A percentile compares a stretch with the other conserved stretches of the same genome.
Conservation (phyloP, 2,113 vertebrate species). For the Dromaius novaehollandiae region DNA sequence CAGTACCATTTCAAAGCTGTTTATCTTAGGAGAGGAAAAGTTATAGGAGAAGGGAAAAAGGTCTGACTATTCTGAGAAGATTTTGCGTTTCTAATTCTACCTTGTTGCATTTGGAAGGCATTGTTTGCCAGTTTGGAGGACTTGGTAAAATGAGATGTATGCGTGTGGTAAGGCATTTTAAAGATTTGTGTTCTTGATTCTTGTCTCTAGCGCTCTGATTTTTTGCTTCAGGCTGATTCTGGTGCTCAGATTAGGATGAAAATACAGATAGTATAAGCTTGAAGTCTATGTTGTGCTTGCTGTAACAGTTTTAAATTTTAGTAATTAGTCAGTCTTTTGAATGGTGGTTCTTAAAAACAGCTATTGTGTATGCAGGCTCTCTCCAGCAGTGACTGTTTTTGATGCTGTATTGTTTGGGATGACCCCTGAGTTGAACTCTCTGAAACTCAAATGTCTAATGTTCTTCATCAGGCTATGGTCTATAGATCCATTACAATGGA, state of each 20-base stretch:
- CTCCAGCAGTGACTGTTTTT: constrained; percentile 71
- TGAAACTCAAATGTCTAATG: constrained; percentile 65
- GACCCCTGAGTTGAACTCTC: constrained; percentile 64
- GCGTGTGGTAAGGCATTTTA: not conserved
- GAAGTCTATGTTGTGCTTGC: constrained; percentile 20
- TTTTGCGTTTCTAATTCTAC: not conserved
- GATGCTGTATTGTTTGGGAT: constrained; percentile 63
- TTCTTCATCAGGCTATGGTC: constrained; percentile 68
- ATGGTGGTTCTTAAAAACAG: constrained; percentile 54
- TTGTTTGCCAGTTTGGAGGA: not conserved
- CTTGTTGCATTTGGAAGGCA: not conserved
- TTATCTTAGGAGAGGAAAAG: not conserved
- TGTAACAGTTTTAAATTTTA: constrained; percentile 68
- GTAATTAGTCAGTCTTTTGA: constrained; percentile 63
- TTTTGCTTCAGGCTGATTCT: not conserved
- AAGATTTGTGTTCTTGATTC: not conserved
- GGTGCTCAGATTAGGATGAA: not conserved
- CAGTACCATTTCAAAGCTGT: not conserved
- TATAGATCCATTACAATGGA: constrained; percentile 62
- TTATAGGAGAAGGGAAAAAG: not conserved
- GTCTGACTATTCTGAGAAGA: not conserved
- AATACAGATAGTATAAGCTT: not conserved
- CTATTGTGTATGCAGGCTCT: constrained; percentile 59
- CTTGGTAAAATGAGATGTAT: not conserved
- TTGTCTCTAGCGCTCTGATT: not conserved